Evolutionary conservation across 2,888 invertebrate species (phyloP), one percentile per base, ranked within the genome.

Genomic region (Troides oblongomaculatus): DNA sequence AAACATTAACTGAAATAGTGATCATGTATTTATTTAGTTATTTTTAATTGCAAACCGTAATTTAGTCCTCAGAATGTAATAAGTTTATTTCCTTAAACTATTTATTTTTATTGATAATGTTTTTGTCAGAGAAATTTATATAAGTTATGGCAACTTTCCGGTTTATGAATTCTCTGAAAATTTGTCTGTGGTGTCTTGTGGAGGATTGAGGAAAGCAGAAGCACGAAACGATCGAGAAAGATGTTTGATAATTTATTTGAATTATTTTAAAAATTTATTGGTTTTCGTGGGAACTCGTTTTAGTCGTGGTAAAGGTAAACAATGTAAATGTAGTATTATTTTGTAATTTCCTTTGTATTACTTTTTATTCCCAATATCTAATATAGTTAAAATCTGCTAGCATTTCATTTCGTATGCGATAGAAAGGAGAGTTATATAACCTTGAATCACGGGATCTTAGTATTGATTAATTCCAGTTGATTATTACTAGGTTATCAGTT

Each of bases 401-500:
- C 77, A 78, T 79, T 80, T 77, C 74, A 81, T 81, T 84, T 80
- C 77, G 76, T 80, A 78, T 76, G 79, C 78, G 81, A 81, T 83
- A 83, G 82, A 87, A 87, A 84, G 83, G 81, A 87, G 86, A 84
- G 89, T 92, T 92, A 92, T 87, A 91, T 92, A 92, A 92, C 92
- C 92, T 92, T 92, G 92, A 92, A 91, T 92, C 92, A 91, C 92
- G 90, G 86, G 91, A 90, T 87, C 85, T 83, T 77, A 81, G 84
- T 90, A 90, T 89, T 89, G 90, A 91, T 91, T 83, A 85, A 77
- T 79, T 75, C 64, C 36, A 69, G 75, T 78, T 81, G 64, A 63
- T 43, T 79, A 78, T 69, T 77, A 75, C 63, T 76, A 72, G 74
- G 78, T 71, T 80, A 72, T 76, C 14, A 50, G 14, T 50, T 14